Percentiles rank a stretch among this genome's conserved stretches.
These are phyloP conservation scores for Mionectes macconnelli DNA, from an alignment of 2,113 vertebrate genomes.

Conservation along the genomic window DNA sequence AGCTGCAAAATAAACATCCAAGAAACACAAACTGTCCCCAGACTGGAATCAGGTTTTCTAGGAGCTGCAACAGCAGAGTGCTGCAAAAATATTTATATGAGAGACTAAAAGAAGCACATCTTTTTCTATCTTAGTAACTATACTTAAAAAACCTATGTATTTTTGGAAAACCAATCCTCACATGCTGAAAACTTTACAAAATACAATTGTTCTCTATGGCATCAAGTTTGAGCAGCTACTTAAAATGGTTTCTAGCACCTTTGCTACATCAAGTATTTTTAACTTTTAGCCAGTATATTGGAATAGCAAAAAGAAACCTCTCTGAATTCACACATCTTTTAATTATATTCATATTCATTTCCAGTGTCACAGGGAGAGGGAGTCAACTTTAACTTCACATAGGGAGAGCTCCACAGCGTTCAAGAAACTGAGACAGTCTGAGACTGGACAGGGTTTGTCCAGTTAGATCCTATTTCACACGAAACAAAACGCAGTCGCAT, in stretches of 20 bases:
- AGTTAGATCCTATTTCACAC: neutral
- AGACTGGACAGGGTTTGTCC: neutral
- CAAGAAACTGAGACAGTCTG: neutral
- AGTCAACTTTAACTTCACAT: neutral
- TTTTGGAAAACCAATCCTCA: neutral
- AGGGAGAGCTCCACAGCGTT: accelerated
- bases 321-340: accelerated
- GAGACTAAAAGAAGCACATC: neutral
- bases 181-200: neutral
- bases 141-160: neutral
- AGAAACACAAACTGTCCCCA: slow-evolving; percentile 1
- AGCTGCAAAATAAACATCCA: slow-evolving; percentile 30
- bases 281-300: neutral
- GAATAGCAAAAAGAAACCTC: neutral
- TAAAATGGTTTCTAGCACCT: neutral
- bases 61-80: neutral
- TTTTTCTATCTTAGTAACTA: neutral
- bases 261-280: neutral
- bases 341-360: neutral
- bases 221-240: neutral
- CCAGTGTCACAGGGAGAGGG: neutral
- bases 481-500: neutral
- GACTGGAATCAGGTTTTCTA: neutral
- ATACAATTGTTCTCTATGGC: neutral
- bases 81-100: neutral